Conservation (phyloP, 2,113 vertebrate genomes). For the Perca fluviatilis region DNA sequence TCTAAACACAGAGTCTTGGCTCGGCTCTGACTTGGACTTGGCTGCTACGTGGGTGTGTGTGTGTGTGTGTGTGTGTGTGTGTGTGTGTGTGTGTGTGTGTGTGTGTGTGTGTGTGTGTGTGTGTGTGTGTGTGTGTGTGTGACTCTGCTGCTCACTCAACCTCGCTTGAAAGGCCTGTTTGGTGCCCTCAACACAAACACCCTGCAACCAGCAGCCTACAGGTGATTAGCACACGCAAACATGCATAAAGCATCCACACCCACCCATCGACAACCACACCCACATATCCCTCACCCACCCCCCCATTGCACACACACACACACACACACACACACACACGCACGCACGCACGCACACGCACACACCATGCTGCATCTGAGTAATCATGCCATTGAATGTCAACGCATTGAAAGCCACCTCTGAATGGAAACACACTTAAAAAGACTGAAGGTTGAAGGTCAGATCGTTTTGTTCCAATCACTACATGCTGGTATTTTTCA, state of each 20-base stretch:
- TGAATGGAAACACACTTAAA: conserved; percentile 54
- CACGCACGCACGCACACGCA: not conserved
- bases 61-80: conserved; percentile 29
- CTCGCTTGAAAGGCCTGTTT: conserved; percentile 61
- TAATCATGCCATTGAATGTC: conserved; percentile 56
- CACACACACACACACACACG: not conserved
- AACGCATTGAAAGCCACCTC: conserved; percentile 44
- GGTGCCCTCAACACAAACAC: conserved; percentile 49
- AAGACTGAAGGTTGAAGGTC: conserved; percentile 65
- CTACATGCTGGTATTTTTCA: conserved; percentile 65
- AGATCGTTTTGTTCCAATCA: conserved; percentile 60
- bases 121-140: not conserved
- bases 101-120: conserved; percentile 26
- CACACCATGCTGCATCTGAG: conserved; percentile 20
- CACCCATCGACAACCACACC: conserved; percentile 15
- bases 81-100: conserved; percentile 27
- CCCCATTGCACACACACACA: not conserved
- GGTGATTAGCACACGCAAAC: conserved; percentile 51
- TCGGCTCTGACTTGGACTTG: conserved; percentile 64
- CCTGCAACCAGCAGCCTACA: conserved; percentile 55
- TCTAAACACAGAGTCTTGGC: conserved; percentile 78
- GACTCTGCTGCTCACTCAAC: conserved; percentile 64
- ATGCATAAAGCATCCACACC: conserved; percentile 5
- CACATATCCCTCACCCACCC: not conserved
- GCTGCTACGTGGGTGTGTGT: conserved; percentile 44